Conservation (phyloP, 1,140 invertebrate genomes). For the Zophobas morio region DNA sequence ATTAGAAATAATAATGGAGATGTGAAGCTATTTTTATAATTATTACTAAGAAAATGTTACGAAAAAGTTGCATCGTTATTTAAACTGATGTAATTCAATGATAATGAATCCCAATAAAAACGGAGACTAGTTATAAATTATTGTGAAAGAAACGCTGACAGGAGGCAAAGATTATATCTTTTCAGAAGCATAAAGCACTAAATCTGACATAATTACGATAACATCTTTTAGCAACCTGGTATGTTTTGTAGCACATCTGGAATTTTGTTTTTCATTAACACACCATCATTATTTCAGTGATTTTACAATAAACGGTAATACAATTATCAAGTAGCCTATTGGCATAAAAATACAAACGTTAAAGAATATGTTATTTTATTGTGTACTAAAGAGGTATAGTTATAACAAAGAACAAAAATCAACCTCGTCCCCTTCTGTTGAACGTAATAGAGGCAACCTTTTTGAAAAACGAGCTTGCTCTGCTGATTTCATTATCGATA, state of each 20-base stretch:
- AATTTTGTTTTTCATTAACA: neutral
- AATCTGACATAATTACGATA: neutral
- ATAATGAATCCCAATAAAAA: conserved; percentile 2
- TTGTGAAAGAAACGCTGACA: neutral
- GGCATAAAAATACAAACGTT: neutral
- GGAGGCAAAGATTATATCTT: neutral
- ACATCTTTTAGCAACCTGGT: conserved; percentile 24
- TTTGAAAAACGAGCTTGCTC: conserved; percentile 40
- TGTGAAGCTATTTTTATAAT: neutral
- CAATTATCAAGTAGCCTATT: neutral
- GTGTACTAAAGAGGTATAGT: conserved; percentile 30
- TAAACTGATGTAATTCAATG: neutral
- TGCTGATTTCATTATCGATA: conserved; percentile 48
- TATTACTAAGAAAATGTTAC: neutral
- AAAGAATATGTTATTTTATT: conserved; percentile 10
- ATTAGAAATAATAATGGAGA: too few relatives aligned
- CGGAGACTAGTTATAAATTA: conserved; percentile 3
- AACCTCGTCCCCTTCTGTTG: neutral
- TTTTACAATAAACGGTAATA: too few relatives aligned
- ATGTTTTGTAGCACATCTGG: neutral
- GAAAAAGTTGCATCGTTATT: neutral
- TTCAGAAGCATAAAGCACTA: conserved; percentile 16
- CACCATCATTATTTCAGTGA: too few relatives aligned
- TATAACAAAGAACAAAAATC: conserved; percentile 35
- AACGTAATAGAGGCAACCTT: conserved; percentile 17